phyloP scores from a whole-genome alignment of 2,888 invertebrate genomes.

The Pocota personata region DNA sequence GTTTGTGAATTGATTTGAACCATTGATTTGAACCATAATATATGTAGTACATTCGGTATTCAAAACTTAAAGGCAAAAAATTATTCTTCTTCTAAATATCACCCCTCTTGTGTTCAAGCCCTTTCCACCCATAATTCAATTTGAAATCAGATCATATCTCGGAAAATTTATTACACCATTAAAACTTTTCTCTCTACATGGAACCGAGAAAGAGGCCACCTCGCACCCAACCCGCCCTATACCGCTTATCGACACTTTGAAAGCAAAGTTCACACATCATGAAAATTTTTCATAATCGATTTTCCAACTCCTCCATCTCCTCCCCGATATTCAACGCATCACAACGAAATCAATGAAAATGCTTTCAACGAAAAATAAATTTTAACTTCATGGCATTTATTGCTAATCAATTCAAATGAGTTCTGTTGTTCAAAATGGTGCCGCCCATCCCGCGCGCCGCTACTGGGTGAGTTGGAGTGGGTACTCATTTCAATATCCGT shows the following conservation, averaged over 20 bases:
- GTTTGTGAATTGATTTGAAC: too few species aligned
- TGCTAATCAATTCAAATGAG: conserved; percentile 72
- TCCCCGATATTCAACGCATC: not conserved
- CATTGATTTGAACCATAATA: too few species aligned
- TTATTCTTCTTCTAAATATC: not conserved
- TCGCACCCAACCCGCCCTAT: not conserved
- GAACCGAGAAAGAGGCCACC: not conserved
- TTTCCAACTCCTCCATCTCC: conserved; percentile 27
- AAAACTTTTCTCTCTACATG: conserved; percentile 45
- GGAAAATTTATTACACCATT: conserved; percentile 66
- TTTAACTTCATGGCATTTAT: conserved; percentile 67
- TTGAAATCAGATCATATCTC: conserved; percentile 66
- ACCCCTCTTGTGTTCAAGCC: not conserved
- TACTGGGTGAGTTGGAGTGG: not conserved
- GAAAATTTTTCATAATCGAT: conserved; percentile 68
- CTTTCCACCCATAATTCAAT: conserved; percentile 49
- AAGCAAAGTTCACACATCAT: conserved; percentile 68
- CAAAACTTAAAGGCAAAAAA: too few species aligned
- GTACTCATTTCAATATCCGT: conserved; percentile 69
- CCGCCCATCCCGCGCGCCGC: not conserved
- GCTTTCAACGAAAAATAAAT: conserved; percentile 65
- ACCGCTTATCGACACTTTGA: conserved; percentile 37
- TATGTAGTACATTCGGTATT: too few species aligned
- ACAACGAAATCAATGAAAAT: conserved; percentile 50
- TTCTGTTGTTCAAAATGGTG: conserved; percentile 51